These are phyloP conservation scores for Psephotus haematonotus DNA, from an alignment of 2,113 vertebrate species.

Conservation along the genomic window DNA sequence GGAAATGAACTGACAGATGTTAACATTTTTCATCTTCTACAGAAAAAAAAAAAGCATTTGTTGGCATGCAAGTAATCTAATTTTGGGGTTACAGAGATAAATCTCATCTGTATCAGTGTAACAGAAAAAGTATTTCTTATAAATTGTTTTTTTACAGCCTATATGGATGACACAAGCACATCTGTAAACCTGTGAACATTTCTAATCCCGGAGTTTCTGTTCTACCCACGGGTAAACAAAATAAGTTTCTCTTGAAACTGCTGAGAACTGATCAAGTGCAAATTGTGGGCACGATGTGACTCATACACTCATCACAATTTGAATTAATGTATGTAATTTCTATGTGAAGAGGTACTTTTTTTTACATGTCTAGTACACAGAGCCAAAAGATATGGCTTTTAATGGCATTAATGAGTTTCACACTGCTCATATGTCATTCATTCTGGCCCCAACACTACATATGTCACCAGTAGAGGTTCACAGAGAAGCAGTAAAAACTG, in stretches of 20 bases:
- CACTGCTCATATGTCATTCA: accelerated
- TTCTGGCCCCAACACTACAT: too few species aligned
- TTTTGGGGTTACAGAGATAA: constrained; percentile 14
- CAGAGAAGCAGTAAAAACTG: not conserved
- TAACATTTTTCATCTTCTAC: constrained; percentile 1
- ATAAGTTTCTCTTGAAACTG: not conserved
- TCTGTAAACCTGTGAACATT: not conserved
- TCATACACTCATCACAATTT: not conserved
- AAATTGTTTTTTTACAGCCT: not conserved
- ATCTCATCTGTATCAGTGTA: not conserved
- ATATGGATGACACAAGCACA: not conserved
- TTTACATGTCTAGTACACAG: not conserved
- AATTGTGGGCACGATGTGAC: not conserved
- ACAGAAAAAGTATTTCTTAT: not conserved
- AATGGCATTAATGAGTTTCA: not conserved
- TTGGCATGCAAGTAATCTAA: not conserved
- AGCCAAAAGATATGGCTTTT: not conserved
- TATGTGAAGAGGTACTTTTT: not conserved
- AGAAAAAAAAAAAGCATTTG: not conserved
- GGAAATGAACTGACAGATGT: not conserved
- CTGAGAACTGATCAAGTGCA: not conserved
- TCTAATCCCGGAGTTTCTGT: not conserved
- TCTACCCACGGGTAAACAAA: not conserved
- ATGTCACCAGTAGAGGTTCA: not conserved
- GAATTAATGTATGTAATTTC: not conserved